Percentiles rank a stretch among this genome's conserved stretches.
These are phyloP conservation scores for Bugula neritina DNA, from an alignment of 2,888 invertebrate genomes.

Conservation along the genomic window DNA sequence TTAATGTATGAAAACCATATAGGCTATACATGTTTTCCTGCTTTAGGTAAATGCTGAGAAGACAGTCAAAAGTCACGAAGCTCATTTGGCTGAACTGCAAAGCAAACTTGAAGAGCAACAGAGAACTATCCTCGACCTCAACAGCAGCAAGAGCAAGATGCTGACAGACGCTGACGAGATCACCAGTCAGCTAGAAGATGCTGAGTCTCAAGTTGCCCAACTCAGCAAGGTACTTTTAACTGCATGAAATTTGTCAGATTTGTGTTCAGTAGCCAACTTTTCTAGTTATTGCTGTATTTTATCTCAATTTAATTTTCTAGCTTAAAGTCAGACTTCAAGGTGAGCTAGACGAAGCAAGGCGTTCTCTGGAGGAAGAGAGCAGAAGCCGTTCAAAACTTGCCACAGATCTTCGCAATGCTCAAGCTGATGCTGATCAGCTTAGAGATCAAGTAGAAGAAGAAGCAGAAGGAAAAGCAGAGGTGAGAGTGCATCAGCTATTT, in stretches of 20 bases:
- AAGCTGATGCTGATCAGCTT: conserved; percentile 96
- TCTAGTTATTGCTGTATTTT: too few species aligned
- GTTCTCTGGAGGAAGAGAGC: conserved; percentile 90
- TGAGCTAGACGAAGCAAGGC: conserved; percentile 95
- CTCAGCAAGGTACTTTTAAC: conserved; percentile 72
- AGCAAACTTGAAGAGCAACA: conserved; percentile 93
- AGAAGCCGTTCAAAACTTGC: conserved; percentile 51
- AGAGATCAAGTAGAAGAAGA: conserved; percentile 99
- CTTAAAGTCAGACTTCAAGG: conserved; percentile 80
- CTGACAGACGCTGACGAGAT: conserved; percentile 95
- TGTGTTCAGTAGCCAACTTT: too few species aligned
- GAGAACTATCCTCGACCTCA: conserved; percentile 90
- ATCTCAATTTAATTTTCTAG: neutral
- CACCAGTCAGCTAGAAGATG: conserved; percentile 92
- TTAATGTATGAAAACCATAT: too few species aligned
- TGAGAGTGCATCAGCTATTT: conserved; percentile 74
- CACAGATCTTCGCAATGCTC: conserved; percentile 92
- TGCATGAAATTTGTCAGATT: too few species aligned
- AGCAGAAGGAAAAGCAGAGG: conserved; percentile 95
- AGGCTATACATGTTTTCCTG: too few species aligned
- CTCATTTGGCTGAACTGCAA: conserved; percentile 90
- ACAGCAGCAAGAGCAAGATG: conserved; percentile 77
- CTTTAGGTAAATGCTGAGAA: conserved; percentile 90
- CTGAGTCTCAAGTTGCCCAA: conserved; percentile 91
- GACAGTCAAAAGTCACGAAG: conserved; percentile 93